A percentile compares a stretch with the other conserved stretches of the same genome.
Evolutionary conservation across 2,888 invertebrate genomes (phyloP).

Genomic region (Hydropsyche betteni): DNA sequence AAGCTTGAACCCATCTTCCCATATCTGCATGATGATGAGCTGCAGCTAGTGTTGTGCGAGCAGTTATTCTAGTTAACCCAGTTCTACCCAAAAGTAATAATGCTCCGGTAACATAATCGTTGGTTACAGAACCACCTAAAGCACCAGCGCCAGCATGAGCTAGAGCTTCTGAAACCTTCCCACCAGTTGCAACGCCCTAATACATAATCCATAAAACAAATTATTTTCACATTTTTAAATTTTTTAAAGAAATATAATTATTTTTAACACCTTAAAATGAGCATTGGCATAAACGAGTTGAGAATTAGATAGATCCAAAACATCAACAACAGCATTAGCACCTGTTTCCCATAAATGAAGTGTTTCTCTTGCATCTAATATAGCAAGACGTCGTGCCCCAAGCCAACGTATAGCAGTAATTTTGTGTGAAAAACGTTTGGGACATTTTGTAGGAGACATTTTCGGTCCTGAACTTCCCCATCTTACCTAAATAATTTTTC

Average conservation of each 20-base stretch:
- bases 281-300: constrained; percentile 88
- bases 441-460: constrained; percentile 71
- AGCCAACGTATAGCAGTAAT: constrained; percentile 83
- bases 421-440: constrained; percentile 56
- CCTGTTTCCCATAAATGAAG: constrained; percentile 90
- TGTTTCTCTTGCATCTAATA: constrained; percentile 86
- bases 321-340: constrained; percentile 85
- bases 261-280: constrained; percentile 76
- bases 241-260: too few relatives aligned
- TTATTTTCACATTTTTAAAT: too few relatives aligned
- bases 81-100: constrained; percentile 68
- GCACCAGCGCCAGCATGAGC: constrained; percentile 69
- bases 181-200: constrained; percentile 93
- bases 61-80: constrained; percentile 72
- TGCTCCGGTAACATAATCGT: constrained; percentile 67
- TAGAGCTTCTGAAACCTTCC: constrained; percentile 80
- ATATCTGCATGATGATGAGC: constrained; percentile 66
- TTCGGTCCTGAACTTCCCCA: constrained; percentile 65
- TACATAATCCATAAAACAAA: constrained; percentile 58
- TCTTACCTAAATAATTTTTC: constrained; percentile 58
- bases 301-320: constrained; percentile 81
- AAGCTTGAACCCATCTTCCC: constrained; percentile 66
- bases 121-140: constrained; percentile 61
- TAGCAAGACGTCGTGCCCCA: constrained; percentile 82
- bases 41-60: constrained; percentile 64